Evolutionary conservation across 1,140 invertebrate genomes (phyloP), one percentile per base, ranked within the genome.

Genomic region (Pararge aegeria): DNA sequence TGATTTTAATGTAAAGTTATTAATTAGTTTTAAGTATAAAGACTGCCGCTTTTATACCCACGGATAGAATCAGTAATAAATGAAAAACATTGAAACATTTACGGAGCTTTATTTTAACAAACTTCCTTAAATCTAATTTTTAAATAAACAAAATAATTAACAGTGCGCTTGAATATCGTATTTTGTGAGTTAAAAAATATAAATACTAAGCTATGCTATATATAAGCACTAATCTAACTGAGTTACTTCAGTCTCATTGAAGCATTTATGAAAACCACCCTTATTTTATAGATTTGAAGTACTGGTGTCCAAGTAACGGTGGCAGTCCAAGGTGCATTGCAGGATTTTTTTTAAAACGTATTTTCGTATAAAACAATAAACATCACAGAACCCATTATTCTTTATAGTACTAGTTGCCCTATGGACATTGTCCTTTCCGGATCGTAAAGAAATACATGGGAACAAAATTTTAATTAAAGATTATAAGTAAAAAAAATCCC

Each of bases 61-160:
- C 30, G 21, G 44, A 34, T 37, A 48, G 29, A 57, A 53, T 48
- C 51, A 57, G 24, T 56, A 73, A 71, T 70, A 75, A 81, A 80
- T 73, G 69, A 77, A 46, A 20, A 51, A 67, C 44, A 69, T 57
- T 52, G 61, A 66, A 56, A 60, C 56, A 42, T 70, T 66, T 52
- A 66, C 30, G 70, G 62, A 58, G 64, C 76, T 85, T 84, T 88
- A 88, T 87, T 88, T n/a, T 82, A 83, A 83, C 77, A 85, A 86
- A 79, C 64, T 57, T 75, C 64, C 70, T 75, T 75, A 73, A 68
- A 76, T 68, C 74, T 75, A 70, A 72, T 62, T 69, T 68, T 69
- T 59, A 66, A 75, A 73, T 38, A 70, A 63, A 79, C 54, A 64
- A 79, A 54, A 55, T 67, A 80, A 70, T 49, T 58, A 69, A 67